Evolutionary conservation across 2,888 invertebrate species (phyloP).

Genomic region (Gymnocheta viridis): DNA sequence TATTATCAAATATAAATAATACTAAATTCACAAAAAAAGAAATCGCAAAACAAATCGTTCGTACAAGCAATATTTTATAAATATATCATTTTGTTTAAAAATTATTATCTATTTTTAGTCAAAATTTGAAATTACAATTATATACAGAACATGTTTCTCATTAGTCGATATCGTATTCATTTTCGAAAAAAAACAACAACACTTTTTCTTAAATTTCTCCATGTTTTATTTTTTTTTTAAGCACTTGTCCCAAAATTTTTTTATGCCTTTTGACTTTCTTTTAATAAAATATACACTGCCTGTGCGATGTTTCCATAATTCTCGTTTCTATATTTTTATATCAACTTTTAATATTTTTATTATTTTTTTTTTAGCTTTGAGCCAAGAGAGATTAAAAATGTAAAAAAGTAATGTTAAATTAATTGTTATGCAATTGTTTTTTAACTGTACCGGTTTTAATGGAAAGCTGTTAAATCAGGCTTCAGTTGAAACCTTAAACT

Average conservation of each 20-base stretch:
- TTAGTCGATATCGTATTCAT: slow-evolving; percentile 58
- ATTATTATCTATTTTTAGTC: slow-evolving; percentile 40
- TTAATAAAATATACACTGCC: background rate
- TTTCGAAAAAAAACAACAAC: slow-evolving; percentile 17
- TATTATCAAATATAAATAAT: slow-evolving; percentile 36
- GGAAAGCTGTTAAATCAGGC: too few species aligned
- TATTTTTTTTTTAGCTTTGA: background rate
- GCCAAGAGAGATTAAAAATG: slow-evolving; percentile 14
- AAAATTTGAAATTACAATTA: slow-evolving; percentile 33
- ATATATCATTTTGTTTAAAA: slow-evolving; percentile 52
- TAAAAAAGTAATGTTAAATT: background rate
- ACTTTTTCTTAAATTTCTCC: slow-evolving; percentile 5
- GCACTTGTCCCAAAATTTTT: slow-evolving; percentile 13
- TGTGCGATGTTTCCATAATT: slow-evolving; percentile 9
- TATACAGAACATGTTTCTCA: slow-evolving; percentile 56
- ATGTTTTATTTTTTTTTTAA: slow-evolving; percentile 1
- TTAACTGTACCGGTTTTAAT: too few species aligned
- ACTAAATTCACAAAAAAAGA: slow-evolving; percentile 42
- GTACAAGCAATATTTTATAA: slow-evolving; percentile 64
- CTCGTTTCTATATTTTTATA: background rate
- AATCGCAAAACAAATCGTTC: slow-evolving; percentile 68
- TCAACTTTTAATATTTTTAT: background rate
- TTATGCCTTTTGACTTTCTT: background rate
- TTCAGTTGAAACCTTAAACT: too few species aligned
- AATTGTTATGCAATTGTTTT: too few species aligned